Conservation (phyloP, 2,888 invertebrate genomes). For the Pachycephus smyrnensis region DNA sequence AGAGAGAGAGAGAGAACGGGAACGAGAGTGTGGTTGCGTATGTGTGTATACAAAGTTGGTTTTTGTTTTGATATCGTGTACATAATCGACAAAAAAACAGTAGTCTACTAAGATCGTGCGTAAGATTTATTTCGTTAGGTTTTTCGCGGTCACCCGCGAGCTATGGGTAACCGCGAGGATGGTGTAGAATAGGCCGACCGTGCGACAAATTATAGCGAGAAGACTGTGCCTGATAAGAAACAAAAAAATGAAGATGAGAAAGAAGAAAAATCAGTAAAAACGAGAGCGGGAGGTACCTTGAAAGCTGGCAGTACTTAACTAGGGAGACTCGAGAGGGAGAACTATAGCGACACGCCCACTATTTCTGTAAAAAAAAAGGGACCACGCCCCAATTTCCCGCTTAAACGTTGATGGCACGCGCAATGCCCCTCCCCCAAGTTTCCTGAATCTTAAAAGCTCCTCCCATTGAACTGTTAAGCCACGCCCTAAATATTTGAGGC, state of each 20-base stretch:
- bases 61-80: constrained; percentile 6
- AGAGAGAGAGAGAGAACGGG: constrained; percentile 5
- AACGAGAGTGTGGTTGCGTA: not conserved
- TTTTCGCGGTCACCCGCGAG: constrained; percentile 10
- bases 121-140: constrained; percentile 17
- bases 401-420: not conserved
- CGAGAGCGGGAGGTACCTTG: not conserved
- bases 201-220: constrained; percentile 29
- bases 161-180: constrained; percentile 1
- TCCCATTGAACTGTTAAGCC: not conserved
- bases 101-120: constrained; percentile 10
- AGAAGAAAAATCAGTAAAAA: not conserved
- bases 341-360: not conserved
- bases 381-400: not conserved
- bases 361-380: not conserved
- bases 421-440: not conserved
- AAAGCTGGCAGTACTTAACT: constrained; percentile 9
- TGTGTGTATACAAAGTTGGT: not conserved
- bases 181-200: not conserved
- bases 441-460: not conserved
- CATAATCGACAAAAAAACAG: constrained; percentile 12
- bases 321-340: constrained; percentile 4
- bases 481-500: not conserved
- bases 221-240: constrained; percentile 25
- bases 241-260: not conserved